Evolutionary conservation across 1,140 invertebrate species (phyloP), one percentile per base, ranked within the genome.

Genomic region (Andrena cerasifolii): DNA sequence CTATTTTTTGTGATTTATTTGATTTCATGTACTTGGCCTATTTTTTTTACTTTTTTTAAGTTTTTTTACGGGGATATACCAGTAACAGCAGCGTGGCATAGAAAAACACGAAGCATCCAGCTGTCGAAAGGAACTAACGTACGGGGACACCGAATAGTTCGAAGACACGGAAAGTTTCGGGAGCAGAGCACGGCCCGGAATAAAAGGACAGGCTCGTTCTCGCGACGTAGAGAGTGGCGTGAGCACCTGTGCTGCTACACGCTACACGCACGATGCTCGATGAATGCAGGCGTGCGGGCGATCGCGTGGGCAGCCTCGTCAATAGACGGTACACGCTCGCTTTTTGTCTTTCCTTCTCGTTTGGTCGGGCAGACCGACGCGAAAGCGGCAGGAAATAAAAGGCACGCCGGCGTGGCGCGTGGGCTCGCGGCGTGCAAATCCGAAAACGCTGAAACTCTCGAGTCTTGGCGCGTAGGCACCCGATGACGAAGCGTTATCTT

Each of bases 271-370:
- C 40, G 56, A 80, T 43, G 53, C 28, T 28, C 47, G 63, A 63
- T 58, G 72, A 62, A 63, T 66, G 65, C 65, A 21, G 10, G n/a
- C 31, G 67, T 40, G 18, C 45, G 45, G 62, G 59, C 74, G 71
- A 72, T 12, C 54, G 81, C 84, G 85, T 86, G 66, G 85, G 85
- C 54, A 59, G 53, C 40, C 18, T 45, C 85, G 82, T 87, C 85
- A 82, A 87, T 86, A 80, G 65, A 84, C 43, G 56, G 56, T 66
- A 59, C 61, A 54, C 74, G 75, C 73, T 72, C 47, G 61, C 62
- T 61, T 78, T 76, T 65, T 56, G n/a, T 62, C 49, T 58, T 31
- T 47, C 76, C 33, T 59, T 61, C 71, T 68, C 58, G 33, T 56
- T 47, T 51, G 24, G 24, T 40, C 16, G 6, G 18, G 10, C 10